Evolutionary conservation across 2,113 vertebrate genomes (phyloP).

Genomic region (Manacus vitellinus): DNA sequence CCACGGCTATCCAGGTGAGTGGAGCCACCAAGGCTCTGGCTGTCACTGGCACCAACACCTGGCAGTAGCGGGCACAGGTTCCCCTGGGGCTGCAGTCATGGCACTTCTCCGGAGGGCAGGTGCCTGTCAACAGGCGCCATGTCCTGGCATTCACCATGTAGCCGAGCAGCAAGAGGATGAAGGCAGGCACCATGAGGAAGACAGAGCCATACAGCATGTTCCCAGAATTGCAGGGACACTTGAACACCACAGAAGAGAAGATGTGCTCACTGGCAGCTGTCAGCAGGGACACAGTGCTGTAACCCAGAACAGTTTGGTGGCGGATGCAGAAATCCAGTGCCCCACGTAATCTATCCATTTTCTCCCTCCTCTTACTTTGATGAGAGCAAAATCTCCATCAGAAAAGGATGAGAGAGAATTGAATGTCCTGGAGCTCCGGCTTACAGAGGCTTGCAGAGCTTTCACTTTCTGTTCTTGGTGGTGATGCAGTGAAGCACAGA

Average conservation of each 20-base stretch:
- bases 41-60: background rate
- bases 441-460: background rate
- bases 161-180: slow-evolving; percentile 77
- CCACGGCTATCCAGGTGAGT: slow-evolving; percentile 77
- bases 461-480: background rate
- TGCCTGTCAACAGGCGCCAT: slow-evolving; percentile 75
- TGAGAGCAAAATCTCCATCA: background rate
- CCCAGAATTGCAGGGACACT: slow-evolving; percentile 78
- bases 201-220: slow-evolving; percentile 74
- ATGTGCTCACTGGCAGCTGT: slow-evolving; percentile 72
- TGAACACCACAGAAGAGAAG: slow-evolving; percentile 76
- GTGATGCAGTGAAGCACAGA: fast-evolving
- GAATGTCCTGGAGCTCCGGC: fast-evolving
- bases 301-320: slow-evolving; percentile 61
- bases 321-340: slow-evolving; percentile 47
- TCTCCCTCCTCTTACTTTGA: background rate
- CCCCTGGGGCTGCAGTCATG: fast-evolving
- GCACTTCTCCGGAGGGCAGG: fast-evolving
- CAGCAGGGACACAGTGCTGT: slow-evolving; percentile 72
- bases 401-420: background rate
- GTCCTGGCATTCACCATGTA: slow-evolving; percentile 55
- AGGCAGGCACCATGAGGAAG: slow-evolving; percentile 81
- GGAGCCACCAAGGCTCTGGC: slow-evolving; percentile 66
- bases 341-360: slow-evolving; percentile 70
- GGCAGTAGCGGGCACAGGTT: fast-evolving